Evolutionary conservation across 2,113 vertebrate species (phyloP).

Genomic region (Scomber scombrus): DNA sequence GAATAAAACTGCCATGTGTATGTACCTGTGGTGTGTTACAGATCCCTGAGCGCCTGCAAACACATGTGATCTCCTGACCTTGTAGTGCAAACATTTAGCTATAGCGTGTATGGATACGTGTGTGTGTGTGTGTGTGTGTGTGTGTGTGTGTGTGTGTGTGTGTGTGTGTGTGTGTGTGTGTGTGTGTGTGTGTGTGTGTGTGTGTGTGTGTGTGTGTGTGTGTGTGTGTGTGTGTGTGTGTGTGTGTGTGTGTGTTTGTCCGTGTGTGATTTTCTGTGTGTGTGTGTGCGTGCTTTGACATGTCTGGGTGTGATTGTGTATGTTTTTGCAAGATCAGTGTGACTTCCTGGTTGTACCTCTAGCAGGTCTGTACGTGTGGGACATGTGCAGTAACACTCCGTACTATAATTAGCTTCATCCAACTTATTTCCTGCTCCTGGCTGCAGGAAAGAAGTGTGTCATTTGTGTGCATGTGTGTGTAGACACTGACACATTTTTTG

Average conservation of each 20-base stretch:
- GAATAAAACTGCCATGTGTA: slow-evolving; percentile 57
- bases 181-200: slow-evolving; percentile 39
- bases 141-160: slow-evolving; percentile 18
- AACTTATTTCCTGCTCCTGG: slow-evolving; percentile 67
- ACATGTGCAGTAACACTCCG: slow-evolving; percentile 61
- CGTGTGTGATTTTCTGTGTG: too few relatives aligned
- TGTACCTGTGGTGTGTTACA: slow-evolving; percentile 64
- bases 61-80: slow-evolving; percentile 74
- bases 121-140: slow-evolving; percentile 21
- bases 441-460: slow-evolving; percentile 52
- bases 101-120: slow-evolving; percentile 28
- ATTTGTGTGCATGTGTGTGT: slow-evolving; percentile 8
- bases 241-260: slow-evolving; percentile 26
- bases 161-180: slow-evolving; percentile 32
- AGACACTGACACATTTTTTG: slow-evolving; percentile 22
- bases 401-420: slow-evolving; percentile 74
- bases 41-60: slow-evolving; percentile 59
- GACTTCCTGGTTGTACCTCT: slow-evolving; percentile 60
- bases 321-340: slow-evolving; percentile 61
- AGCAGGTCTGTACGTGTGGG: slow-evolving; percentile 30
- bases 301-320: slow-evolving; percentile 60
- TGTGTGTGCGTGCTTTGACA: slow-evolving; percentile 39
- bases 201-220: slow-evolving; percentile 4
- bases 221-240: slow-evolving; percentile 29
- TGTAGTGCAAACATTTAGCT: slow-evolving; percentile 70